These are phyloP conservation scores for Portunus trituberculatus DNA, from an alignment of 1,140 invertebrate genomes.

Conservation along the genomic window DNA sequence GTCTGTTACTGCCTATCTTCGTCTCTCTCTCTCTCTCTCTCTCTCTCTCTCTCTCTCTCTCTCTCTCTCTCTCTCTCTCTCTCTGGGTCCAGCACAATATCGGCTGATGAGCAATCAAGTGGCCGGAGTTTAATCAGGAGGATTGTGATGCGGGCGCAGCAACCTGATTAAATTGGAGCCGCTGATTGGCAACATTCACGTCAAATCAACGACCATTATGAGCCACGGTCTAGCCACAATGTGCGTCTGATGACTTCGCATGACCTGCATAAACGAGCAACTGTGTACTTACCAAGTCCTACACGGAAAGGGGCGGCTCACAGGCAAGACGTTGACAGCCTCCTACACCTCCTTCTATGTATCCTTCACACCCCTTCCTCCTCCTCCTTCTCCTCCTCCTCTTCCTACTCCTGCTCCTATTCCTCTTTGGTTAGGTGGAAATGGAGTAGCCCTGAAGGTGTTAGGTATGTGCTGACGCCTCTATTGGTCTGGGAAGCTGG, in stretches of 20 bases:
- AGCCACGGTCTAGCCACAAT: constrained; percentile 72
- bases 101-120: constrained; percentile 75
- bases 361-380: neutral
- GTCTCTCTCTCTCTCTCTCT: constrained; percentile 24
- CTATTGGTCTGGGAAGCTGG: too few relatives aligned
- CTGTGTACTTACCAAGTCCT: constrained; percentile 62
- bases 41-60: constrained; percentile 64
- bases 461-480: too few relatives aligned
- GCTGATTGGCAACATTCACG: constrained; percentile 77
- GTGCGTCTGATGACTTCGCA: constrained; percentile 74
- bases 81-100: constrained; percentile 69
- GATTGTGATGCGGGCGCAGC: constrained; percentile 75
- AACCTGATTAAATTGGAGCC: constrained; percentile 76
- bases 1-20: neutral
- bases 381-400: neutral
- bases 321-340: constrained; percentile 35
- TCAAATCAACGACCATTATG: constrained; percentile 77
- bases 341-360: constrained; percentile 2
- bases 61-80: constrained; percentile 66
- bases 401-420: neutral
- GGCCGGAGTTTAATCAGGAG: constrained; percentile 76
- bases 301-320: constrained; percentile 36
- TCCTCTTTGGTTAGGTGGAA: neutral
- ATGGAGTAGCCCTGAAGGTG: too few relatives aligned
- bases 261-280: constrained; percentile 76